A percentile compares a stretch with the other conserved stretches of the same genome.
These are phyloP conservation scores for Protomyctophum bolini DNA, from an alignment of 2,113 vertebrate species.

Conservation along the genomic window DNA sequence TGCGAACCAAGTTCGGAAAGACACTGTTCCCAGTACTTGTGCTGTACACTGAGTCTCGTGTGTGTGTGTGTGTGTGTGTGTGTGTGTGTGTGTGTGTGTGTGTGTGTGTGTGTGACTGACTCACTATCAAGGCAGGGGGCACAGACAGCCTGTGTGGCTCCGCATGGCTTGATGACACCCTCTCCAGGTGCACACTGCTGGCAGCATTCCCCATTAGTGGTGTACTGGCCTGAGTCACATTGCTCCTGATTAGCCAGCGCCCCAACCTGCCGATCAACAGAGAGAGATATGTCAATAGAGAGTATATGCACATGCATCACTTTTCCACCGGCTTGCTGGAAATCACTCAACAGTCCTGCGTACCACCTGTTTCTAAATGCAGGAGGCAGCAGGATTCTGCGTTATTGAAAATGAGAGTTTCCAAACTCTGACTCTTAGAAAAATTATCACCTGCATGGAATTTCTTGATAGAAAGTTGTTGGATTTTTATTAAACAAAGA, in stretches of 20 bases:
- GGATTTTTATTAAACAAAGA: too few species aligned
- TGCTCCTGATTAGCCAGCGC: constrained; percentile 57
- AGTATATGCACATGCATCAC: too few species aligned
- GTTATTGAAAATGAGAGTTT: too few species aligned
- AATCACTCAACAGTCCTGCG: too few species aligned
- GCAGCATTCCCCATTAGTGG: constrained; percentile 86
- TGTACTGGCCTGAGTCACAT: constrained; percentile 80
- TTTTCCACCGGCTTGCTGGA: too few species aligned
- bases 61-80: neutral
- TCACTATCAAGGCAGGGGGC: constrained; percentile 93
- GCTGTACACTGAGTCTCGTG: neutral
- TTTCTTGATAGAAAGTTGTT: too few species aligned
- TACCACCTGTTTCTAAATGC: too few species aligned
- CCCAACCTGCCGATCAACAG: constrained; percentile 52
- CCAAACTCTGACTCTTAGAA: too few species aligned
- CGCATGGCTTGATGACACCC: constrained; percentile 84
- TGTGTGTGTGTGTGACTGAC: constrained; percentile 60
- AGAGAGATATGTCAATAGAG: constrained; percentile 23
- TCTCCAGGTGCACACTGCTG: constrained; percentile 87
- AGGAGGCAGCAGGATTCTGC: too few species aligned
- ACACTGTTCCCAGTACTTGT: too few species aligned
- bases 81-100: neutral
- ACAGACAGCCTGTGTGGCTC: constrained; percentile 86
- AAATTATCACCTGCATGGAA: too few species aligned
- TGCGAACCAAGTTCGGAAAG: too few species aligned